Evolutionary conservation across 2,888 invertebrate genomes (phyloP).

Genomic region (Carterocephalus palaemon): DNA sequence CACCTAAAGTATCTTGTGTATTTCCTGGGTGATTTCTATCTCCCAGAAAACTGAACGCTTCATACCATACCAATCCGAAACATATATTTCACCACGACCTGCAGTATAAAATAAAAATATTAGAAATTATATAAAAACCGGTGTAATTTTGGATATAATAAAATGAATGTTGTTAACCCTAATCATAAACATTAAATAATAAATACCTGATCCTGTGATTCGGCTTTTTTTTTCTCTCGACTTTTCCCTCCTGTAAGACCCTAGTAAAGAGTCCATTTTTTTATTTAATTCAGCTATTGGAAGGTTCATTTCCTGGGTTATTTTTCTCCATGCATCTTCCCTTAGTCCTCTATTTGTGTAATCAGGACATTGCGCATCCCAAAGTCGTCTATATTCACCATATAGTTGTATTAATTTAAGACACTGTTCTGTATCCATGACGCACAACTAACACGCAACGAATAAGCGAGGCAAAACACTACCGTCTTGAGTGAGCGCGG

Average conservation of each 20-base stretch:
- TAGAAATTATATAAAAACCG: no score
- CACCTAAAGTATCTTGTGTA: no score
- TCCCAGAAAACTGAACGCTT: no score
- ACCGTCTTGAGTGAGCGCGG: constrained; percentile 33
- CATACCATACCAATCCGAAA: no score
- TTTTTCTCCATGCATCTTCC: constrained; percentile 26
- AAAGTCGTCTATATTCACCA: constrained; percentile 31
- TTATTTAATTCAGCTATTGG: constrained; percentile 22
- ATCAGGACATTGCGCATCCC: constrained; percentile 33
- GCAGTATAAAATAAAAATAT: no score
- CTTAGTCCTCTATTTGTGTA: constrained; percentile 31
- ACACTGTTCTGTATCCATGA: constrained; percentile 33
- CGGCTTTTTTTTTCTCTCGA: constrained; percentile 30
- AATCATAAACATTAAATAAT: constrained; percentile 24
- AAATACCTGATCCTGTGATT: constrained; percentile 30
- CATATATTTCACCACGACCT: no score
- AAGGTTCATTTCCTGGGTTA: constrained; percentile 24
- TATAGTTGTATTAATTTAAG: constrained; percentile 32
- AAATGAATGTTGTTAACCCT: constrained; percentile 15
- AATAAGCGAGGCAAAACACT: constrained; percentile 32
- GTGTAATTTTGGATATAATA: no score
- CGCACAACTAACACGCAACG: constrained; percentile 25
- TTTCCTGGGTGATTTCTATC: no score
- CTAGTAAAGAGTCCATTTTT: constrained; percentile 25
- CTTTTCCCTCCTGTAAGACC: constrained; percentile 28